These are phyloP conservation scores for Polymixis flavicincta DNA, from an alignment of 2,888 invertebrate genomes.

Conservation along the genomic window DNA sequence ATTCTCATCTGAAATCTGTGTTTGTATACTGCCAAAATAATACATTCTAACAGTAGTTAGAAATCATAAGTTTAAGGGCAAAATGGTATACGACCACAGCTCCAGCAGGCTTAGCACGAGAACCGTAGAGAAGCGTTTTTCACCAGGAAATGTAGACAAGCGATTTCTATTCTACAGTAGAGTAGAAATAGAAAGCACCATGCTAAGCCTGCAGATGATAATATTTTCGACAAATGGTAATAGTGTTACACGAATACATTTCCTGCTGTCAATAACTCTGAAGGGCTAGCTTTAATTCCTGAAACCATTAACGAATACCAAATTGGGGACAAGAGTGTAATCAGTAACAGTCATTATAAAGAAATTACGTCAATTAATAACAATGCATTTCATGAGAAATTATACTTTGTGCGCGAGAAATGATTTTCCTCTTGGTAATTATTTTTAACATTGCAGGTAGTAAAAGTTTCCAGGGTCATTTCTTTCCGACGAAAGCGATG, in stretches of 20 bases:
- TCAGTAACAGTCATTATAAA: constrained; percentile 59
- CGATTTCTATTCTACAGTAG: too few relatives aligned
- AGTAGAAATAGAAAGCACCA: too few relatives aligned
- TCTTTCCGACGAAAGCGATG: constrained; percentile 60
- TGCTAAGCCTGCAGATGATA: too few relatives aligned
- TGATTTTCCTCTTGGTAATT: constrained; percentile 60
- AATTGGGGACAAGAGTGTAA: constrained; percentile 39
- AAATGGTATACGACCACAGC: too few relatives aligned
- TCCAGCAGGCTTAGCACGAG: too few relatives aligned
- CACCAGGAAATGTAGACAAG: too few relatives aligned
- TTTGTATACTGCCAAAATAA: too few relatives aligned
- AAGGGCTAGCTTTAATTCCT: constrained; percentile 29
- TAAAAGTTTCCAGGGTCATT: constrained; percentile 65
- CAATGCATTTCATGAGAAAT: constrained; percentile 51
- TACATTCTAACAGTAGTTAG: too few relatives aligned
- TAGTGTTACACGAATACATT: not conserved
- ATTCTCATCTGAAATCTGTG: too few relatives aligned
- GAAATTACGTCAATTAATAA: constrained; percentile 57
- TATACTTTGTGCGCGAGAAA: constrained; percentile 49
- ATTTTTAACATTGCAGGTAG: constrained; percentile 61
- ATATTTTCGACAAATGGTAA: too few relatives aligned
- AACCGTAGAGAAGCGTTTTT: too few relatives aligned
- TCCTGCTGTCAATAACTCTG: constrained; percentile 15
- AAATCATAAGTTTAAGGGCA: too few relatives aligned
- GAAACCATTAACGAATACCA: constrained; percentile 25